Evolutionary conservation across 2,113 vertebrate genomes (phyloP).

Genomic region (Donacobius atricapilla): DNA sequence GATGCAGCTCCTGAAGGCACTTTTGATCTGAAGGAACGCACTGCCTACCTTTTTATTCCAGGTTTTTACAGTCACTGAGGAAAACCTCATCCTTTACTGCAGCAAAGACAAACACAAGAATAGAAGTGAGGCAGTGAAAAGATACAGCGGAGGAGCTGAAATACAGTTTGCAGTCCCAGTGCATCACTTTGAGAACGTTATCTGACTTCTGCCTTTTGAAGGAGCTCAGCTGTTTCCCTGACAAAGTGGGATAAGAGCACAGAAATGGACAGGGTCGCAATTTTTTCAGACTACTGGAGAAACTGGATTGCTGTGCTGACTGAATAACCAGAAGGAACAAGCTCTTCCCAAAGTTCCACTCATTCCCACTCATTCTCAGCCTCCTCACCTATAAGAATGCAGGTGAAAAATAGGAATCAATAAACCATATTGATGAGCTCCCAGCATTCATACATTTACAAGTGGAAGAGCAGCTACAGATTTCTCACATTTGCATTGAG

Average conservation of each 20-base stretch:
- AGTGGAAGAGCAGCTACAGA: background rate
- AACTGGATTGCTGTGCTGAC: background rate
- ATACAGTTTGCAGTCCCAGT: background rate
- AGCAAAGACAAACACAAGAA: conserved; percentile 16
- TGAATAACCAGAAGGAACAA: conserved; percentile 32
- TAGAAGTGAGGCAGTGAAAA: background rate
- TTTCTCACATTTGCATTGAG: background rate
- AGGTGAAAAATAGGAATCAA: conserved; percentile 9
- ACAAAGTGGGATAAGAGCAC: conserved; percentile 38
- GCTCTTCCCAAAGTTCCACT: conserved; percentile 39
- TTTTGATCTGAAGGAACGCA: background rate
- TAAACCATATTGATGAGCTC: conserved; percentile 36
- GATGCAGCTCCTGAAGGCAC: background rate
- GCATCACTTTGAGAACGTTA: conserved; percentile 4
- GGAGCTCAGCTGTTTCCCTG: conserved; percentile 40
- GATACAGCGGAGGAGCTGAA: background rate
- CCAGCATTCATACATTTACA: conserved; percentile 1
- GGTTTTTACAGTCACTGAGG: background rate
- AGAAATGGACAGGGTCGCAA: conserved; percentile 16
- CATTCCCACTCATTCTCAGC: conserved; percentile 33
- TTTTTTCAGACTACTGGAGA: conserved; percentile 25
- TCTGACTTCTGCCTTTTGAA: conserved; percentile 49
- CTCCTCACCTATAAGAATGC: background rate
- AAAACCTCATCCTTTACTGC: background rate
- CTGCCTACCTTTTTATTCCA: background rate